Evolutionary conservation across 2,113 vertebrate species (phyloP), one percentile per base, ranked within the genome.

Genomic region (Caloenas nicobarica): DNA sequence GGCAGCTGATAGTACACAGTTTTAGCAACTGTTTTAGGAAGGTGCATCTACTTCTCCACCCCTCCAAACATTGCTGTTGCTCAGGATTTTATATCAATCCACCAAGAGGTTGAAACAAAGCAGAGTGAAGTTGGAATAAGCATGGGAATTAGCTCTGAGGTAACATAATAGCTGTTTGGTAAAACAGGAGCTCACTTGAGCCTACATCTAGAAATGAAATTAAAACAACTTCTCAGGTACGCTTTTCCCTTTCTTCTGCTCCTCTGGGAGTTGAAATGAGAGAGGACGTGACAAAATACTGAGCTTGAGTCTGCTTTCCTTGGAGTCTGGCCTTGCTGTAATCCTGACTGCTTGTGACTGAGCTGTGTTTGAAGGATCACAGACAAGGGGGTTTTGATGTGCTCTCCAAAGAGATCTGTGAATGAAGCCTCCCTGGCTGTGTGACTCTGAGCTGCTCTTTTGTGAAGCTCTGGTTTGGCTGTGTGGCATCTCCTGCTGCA

Each of bases 321-420:
- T 24, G 6, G 46, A 58, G 64, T 58, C 58, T 86, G 42, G 60
- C 18, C n/a, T 36, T 84, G 42, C n/a, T 62, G 60, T 87, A 89
- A 81, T 81, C 61, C 56, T n/a, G 44, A 87, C 65, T 24, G 25
- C 68, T 88, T 34, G 48, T 71, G 81, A 62, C 38, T 15, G 19
- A 81, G 84, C n/a, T 26, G 33, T 8, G 26, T 87, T 84, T 92
- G 89, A 79, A 89, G 38, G 19, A 73, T 81, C 77, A 66, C 14
- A 58, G n/a, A 68, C 22, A 9, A 60, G 29, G 24, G 16, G 2
- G 2, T 91, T 91, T 78, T 91, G 51, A 79, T 91, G 76, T 58
- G 34, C 40, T 70, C 36, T 84, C 86, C 34, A 48, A 86, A 91
- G 81, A 78, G 72, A 28, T 50, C 62, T 17, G 17, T 72, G 46